Evolutionary conservation across 1,140 invertebrate species (phyloP).

Genomic region (Stratiolaelaps scimitus): DNA sequence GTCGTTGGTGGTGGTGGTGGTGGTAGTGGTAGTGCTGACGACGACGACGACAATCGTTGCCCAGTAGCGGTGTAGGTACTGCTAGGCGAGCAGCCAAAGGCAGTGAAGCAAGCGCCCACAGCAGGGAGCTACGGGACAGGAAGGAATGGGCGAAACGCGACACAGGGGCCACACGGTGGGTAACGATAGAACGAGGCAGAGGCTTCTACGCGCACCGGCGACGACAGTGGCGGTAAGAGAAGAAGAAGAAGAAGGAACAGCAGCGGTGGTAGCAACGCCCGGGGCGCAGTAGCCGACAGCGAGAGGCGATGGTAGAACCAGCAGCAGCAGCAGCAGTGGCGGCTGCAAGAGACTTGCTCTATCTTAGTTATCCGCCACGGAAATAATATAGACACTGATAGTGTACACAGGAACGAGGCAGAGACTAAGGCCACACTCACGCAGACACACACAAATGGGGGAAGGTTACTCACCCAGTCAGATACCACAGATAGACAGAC

Average conservation of each 20-base stretch:
- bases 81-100: too few species aligned
- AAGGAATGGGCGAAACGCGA: too few species aligned
- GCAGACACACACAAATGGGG: background rate
- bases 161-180: too few species aligned
- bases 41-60: too few species aligned
- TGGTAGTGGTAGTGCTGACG: too few species aligned
- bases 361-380: conserved; percentile 19
- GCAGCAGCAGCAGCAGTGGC: background rate
- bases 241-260: background rate
- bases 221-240: background rate
- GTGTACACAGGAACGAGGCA: background rate
- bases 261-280: background rate
- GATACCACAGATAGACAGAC: background rate
- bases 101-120: too few species aligned
- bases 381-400: conserved; percentile 29
- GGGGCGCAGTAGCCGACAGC: background rate
- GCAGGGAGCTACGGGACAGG: too few species aligned
- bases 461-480: background rate
- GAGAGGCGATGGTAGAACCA: background rate
- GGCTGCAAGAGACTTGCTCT: background rate
- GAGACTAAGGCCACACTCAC: background rate
- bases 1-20: too few species aligned
- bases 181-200: too few species aligned
- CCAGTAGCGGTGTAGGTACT: too few species aligned
- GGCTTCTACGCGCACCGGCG: too few species aligned